phyloP scores from a whole-genome alignment of 2,888 invertebrate species.

The Melinopterus prodromus region DNA sequence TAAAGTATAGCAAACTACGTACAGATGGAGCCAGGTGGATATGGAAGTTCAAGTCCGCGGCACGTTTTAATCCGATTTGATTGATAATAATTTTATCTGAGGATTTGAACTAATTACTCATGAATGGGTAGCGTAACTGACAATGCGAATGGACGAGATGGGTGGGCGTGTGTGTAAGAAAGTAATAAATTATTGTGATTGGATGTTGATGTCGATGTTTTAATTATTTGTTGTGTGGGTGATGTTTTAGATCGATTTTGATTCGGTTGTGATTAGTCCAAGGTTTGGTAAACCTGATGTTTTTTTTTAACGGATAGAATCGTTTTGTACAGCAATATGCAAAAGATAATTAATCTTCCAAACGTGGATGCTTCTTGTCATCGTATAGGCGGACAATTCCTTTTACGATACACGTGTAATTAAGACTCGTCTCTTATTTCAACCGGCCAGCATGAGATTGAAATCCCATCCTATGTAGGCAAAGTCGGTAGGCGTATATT shows the following conservation, averaged over 20 bases:
- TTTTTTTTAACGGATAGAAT: too few species aligned
- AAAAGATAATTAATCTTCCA: background rate
- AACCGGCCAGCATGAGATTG: background rate
- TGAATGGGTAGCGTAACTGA: background rate
- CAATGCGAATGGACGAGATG: background rate
- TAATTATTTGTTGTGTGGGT: background rate
- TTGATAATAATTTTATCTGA: background rate
- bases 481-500: background rate
- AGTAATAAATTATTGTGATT: background rate
- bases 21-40: background rate
- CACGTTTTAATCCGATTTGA: background rate
- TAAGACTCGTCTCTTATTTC: background rate
- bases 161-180: background rate
- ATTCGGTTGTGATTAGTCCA: too few species aligned
- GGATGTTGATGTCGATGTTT: background rate
- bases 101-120: background rate
- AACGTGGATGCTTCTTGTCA: background rate
- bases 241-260: background rate
- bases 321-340: background rate
- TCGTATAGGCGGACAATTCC: background rate
- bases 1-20: background rate
- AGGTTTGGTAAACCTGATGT: too few species aligned
- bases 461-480: background rate
- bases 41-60: background rate
- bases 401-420: constrained; percentile 4